A percentile compares a stretch with the other conserved stretches of the same genome.
phyloP scores from a whole-genome alignment of 2,797 vertebrate genomes.

The Adrianichthys oophorus region DNA sequence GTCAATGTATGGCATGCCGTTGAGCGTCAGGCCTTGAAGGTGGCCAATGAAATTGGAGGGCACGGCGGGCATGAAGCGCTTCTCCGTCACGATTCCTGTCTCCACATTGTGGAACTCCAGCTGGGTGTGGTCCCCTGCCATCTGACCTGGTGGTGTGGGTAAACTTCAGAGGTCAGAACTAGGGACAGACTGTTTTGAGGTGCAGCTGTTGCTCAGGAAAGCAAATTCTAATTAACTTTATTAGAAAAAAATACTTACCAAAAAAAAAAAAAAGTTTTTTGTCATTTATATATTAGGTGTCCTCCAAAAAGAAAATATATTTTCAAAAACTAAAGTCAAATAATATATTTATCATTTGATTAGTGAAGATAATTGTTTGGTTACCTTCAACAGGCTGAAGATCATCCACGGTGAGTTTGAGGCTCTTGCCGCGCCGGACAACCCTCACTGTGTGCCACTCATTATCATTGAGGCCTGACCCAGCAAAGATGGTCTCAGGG shows the following conservation, averaged over 20 bases:
- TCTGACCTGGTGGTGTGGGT: constrained; percentile 86
- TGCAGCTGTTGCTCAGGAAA: constrained; percentile 24
- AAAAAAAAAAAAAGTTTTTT: background rate
- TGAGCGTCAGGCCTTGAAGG: constrained; percentile 95
- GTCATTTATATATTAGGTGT: constrained; percentile 33
- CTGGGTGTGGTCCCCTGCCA: constrained; percentile 97
- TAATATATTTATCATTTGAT: background rate
- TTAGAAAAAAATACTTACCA: too few relatives aligned
- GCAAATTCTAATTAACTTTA: constrained; percentile 1
- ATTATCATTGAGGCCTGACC: constrained; percentile 99
- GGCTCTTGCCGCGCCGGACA: constrained; percentile 93
- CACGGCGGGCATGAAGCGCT: constrained; percentile 92
- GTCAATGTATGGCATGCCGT: constrained; percentile 99
- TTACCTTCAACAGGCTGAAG: constrained; percentile 97
- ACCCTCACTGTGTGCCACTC: constrained; percentile 99
- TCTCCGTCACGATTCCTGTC: constrained; percentile 97
- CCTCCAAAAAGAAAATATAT: constrained; percentile 32
- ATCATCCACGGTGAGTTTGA: constrained; percentile 97
- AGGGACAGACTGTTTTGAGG: constrained; percentile 22
- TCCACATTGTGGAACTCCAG: constrained; percentile 99
- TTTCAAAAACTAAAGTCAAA: constrained; percentile 2
- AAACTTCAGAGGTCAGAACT: constrained; percentile 60
- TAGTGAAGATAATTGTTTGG: constrained; percentile 12
- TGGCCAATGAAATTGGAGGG: constrained; percentile 99
- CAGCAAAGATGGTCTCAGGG: constrained; percentile 99